Evolutionary conservation across 2,797 vertebrate genomes (phyloP), one percentile per base, ranked within the genome.

Genomic region (Hippopotamyrus pictus): DNA sequence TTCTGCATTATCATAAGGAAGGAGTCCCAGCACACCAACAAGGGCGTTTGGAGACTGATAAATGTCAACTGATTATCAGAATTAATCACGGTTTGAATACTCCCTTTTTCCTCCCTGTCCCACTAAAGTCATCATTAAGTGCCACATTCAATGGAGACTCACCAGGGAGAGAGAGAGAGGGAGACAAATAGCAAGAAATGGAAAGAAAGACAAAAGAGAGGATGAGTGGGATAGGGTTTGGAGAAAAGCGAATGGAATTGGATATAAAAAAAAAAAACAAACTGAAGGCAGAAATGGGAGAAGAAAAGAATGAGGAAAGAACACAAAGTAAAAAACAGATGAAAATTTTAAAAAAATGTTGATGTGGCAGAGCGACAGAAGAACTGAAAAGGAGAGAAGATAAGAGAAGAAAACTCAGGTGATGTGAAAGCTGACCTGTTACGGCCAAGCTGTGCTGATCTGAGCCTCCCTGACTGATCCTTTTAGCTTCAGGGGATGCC

Each of bases 21-120:
- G 12, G n/a, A 91, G 89, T 86, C 44, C 57, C 88, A 89, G 29
- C 53, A 89, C 90, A 85, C n/a, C 19, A 25, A 29, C 46, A 85
- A 51, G 51, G 11, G 22, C 9, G 84, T 83, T 88, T 87, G 48
- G 57, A 83, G 57, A 85, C 59, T 90, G 89, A 90, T 87, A 92
- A 92, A 91, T 92, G 93, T 92, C 92, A 92, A 88, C 88, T 91
- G 86, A 91, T 93, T 91, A 92, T 93, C 90, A 65, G 51, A 46
- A 82, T 89, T 87, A 87, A 48, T 69, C 53, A 8, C 19, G 33
- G 37, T 89, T 86, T 89, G 79, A 89, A 89, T 89, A 83, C 5
- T 51, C 44, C 9, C 14, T 46, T 54, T 50, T 79, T 54, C 69
- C n/a, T 59, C 22, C 33, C 33, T 29, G 5, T 90, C n/a, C 41